Evolutionary conservation across 2,113 vertebrate genomes (phyloP).

Genomic region (Aepyceros melampus): DNA sequence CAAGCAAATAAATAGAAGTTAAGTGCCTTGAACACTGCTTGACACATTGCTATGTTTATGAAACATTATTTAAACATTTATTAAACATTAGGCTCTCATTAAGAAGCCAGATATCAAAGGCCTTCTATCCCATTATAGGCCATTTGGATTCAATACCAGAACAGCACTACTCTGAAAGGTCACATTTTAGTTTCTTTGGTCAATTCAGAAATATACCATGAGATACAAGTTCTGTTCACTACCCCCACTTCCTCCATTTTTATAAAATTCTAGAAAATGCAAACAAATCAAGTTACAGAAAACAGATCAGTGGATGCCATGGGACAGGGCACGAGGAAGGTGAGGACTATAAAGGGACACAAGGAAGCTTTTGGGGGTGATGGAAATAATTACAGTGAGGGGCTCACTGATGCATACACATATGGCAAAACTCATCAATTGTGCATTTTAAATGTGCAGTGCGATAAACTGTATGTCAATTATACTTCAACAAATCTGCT

Average conservation of each 20-base stretch:
- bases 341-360: neutral
- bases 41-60: slow-evolving; percentile 32
- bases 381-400: neutral
- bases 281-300: neutral
- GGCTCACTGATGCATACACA: neutral
- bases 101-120: slow-evolving; percentile 5
- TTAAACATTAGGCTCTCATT: neutral
- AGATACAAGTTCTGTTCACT: neutral
- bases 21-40: neutral
- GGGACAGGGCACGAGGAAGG: neutral
- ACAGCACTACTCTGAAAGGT: slow-evolving; percentile 9
- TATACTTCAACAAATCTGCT: neutral
- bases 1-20: neutral
- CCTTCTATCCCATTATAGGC: neutral
- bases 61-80: neutral
- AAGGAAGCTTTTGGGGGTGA: neutral
- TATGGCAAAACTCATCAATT: neutral
- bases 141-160: neutral
- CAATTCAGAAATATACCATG: neutral
- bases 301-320: neutral
- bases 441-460: neutral
- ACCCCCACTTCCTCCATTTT: neutral
- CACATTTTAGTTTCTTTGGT: neutral
- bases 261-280: neutral
- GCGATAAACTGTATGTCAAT: neutral